Base-by-base conservation (phyloP, 1,140 invertebrate species). In the Conus ventricosus region DNA sequence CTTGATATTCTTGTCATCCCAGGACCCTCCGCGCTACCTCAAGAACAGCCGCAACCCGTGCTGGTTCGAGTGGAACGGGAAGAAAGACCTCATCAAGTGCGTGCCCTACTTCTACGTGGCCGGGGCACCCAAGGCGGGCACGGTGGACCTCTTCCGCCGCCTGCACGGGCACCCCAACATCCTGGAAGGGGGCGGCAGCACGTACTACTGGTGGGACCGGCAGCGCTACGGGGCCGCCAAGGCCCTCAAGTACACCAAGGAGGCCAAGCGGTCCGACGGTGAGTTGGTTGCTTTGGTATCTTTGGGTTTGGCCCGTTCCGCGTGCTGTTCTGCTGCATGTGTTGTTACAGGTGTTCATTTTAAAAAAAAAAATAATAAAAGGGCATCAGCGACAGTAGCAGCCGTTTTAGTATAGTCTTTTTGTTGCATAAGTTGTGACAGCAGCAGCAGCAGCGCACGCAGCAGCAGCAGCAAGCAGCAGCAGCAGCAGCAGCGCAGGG, bases 111-210 rank as follows among this genome's bases (percentile, higher is more conserved):
- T 92, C 67, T 90, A 92, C 27, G 51, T 93, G 3, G 85, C 92
- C 0, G 93, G 93, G 10, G 88, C 92, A 15, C 90, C 91, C 63
- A 93, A 93, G 78, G 88, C 90, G 84, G 93, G 91, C 0, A 91
- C 92, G 3, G 92, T 92, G 0, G 93, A 93, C 86, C 90, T 93
- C 8, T 92, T 91, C 63, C 54, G 57, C 80, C 90, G 91, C 39
- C 81, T 93, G 4, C 53, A 85, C 0, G 51, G 83, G 76, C 93
- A 93, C 83, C 92, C 91, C 27, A 76, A 91, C 55, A 88, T 93
- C 20, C 53, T 91, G 23, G 63, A n/a, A 51, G 92, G 92, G 27
- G 51, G 60, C 5, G 91, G 88, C 4, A 95, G 98, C 87, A 96
- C 57, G 23, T 80, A 78, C 53, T 27, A 39, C 54, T 87, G 85